Evolutionary conservation across 2,888 invertebrate species (phyloP).

Genomic region (Thymelicus acteon): DNA sequence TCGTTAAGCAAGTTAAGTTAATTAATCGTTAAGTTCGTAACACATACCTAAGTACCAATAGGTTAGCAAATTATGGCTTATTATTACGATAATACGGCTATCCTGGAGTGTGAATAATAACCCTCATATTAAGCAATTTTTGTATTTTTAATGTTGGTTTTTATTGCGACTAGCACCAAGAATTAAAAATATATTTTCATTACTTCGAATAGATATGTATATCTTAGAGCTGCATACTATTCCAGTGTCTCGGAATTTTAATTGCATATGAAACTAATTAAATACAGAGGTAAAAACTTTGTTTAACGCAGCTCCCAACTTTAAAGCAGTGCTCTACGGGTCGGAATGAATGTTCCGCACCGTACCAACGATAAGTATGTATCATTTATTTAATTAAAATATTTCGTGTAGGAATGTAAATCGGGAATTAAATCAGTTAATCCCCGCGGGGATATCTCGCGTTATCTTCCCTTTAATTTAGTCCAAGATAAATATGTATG

Average conservation of each 20-base stretch:
- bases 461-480: slow-evolving; percentile 67
- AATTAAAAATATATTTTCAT: not conserved
- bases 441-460: slow-evolving; percentile 41
- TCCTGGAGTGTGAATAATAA: no score
- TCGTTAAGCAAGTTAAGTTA: no score
- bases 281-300: slow-evolving; percentile 36
- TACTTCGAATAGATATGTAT: not conserved
- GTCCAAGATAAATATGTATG: slow-evolving; percentile 70
- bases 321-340: slow-evolving; percentile 21
- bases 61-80: no score
- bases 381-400: slow-evolving; percentile 31
- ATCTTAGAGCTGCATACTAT: slow-evolving; percentile 15
- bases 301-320: slow-evolving; percentile 30
- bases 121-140: no score
- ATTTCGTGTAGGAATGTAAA: slow-evolving; percentile 40
- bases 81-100: no score
- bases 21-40: no score
- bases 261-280: slow-evolving; percentile 35
- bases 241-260: slow-evolving; percentile 29
- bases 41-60: no score
- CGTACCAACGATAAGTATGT: slow-evolving; percentile 1
- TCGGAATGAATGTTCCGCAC: slow-evolving; percentile 5
- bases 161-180: no score
- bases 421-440: slow-evolving; percentile 52
- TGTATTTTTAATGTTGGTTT: no score